Evolutionary conservation across 2,797 vertebrate genomes (phyloP), one percentile per base, ranked within the genome.

Genomic region (Denticeps clupeoides): DNA sequence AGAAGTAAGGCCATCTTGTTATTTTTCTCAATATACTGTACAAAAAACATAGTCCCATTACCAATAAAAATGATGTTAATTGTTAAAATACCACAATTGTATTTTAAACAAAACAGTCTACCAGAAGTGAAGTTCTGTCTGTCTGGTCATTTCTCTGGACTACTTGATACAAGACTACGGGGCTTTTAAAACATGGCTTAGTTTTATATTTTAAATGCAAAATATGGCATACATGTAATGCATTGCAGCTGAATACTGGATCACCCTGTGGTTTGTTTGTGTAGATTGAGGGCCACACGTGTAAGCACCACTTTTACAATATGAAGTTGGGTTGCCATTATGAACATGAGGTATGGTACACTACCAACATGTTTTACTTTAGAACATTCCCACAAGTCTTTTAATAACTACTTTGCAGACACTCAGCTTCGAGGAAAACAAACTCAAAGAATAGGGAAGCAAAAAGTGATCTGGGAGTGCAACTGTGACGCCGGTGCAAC

Each of bases 1-100:
- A 42, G 73, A 61, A 72, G 49, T 72, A 19, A 65, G 55, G 12
- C 66, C 46, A 62, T 74, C 73, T 62, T 74, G 69, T 59, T 50
- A 42, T 53, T 37, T 60, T 64, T 59, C 22, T 54, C 75, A 67
- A 72, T 70, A 67, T 67, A 72, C n/a, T n/a, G n/a, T n/a, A n/a
- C 45, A 70, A 51, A 51, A 35, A 48, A 45, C 41, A 58, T 70
- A 67, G 75, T 75, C 67, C 65, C 65, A 70, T 77, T 77, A 74
- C 49, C 40, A 64, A 65, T 55, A 51, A 67, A 73, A 65, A 60
- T 50, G 57, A 73, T 79, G 69, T 70, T 62, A 59, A 71, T 75
- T 65, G 8, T 4, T 55, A 10, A 55, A 43, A 29, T 28, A 27
- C 35, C 41, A 33, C 25, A 44, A 35, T 16, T 15, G 16, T 37